These are phyloP conservation scores for Meteorus colon DNA, from an alignment of 2,888 invertebrate species.

Conservation along the genomic window DNA sequence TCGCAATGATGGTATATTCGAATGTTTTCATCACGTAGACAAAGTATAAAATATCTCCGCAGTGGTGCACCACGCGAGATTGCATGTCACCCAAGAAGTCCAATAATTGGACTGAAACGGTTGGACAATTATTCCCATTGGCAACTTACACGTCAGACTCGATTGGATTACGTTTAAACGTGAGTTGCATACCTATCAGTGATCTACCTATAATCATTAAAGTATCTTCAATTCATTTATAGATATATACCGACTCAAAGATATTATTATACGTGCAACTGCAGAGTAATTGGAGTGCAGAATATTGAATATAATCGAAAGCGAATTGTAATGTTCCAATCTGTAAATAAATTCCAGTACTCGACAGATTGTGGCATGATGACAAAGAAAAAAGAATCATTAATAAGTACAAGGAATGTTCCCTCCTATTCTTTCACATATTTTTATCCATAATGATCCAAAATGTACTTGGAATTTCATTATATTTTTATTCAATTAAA, in stretches of 20 bases:
- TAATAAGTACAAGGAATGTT: no score
- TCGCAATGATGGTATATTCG: neutral
- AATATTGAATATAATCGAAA: no score
- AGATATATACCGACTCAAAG: neutral
- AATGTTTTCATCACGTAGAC: constrained; percentile 20
- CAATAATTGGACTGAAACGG: constrained; percentile 50
- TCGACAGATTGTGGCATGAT: no score
- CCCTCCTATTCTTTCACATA: no score
- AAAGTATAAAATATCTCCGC: constrained; percentile 3
- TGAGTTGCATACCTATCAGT: constrained; percentile 39
- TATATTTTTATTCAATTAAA: neutral
- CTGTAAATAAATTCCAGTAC: no score
- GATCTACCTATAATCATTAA: constrained; percentile 17
- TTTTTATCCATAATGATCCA: neutral
- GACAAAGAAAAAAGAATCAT: no score
- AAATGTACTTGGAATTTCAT: neutral
- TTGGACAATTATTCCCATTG: constrained; percentile 56
- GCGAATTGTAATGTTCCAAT: no score
- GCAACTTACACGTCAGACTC: constrained; percentile 54
- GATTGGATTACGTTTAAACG: constrained; percentile 53
- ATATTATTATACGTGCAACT: constrained; percentile 43
- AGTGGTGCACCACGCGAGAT: constrained; percentile 24
- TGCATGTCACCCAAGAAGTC: constrained; percentile 47
- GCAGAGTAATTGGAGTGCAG: neutral
- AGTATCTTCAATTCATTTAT: constrained; percentile 18